phyloP scores from a whole-genome alignment of 2,113 vertebrate genomes.

The Ictalurus furcatus region DNA sequence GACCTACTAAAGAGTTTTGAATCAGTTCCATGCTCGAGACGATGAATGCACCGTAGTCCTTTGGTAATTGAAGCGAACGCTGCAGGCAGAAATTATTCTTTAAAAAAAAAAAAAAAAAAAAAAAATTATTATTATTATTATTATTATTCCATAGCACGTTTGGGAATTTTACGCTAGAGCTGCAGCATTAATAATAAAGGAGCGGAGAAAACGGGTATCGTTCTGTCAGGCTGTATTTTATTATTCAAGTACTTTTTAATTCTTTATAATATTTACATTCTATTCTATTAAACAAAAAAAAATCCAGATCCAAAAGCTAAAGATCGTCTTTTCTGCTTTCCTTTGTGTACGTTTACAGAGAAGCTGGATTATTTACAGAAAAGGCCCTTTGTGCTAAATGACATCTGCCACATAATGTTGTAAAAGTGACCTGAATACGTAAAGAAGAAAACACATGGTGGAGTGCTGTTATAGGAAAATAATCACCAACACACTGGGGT shows the following conservation, averaged over 20 bases:
- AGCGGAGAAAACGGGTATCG: background rate
- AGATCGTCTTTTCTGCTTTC: background rate
- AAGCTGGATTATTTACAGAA: too few species aligned
- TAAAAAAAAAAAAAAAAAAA: too few species aligned
- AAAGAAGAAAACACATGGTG: background rate
- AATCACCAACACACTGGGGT: background rate
- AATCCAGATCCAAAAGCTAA: background rate
- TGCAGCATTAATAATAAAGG: background rate
- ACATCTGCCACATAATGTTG: background rate
- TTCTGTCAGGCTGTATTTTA: background rate
- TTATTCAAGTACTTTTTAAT: background rate
- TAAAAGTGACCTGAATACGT: background rate
- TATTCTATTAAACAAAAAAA: too few species aligned
- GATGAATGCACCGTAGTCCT: background rate
- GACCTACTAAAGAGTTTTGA: slow-evolving; percentile 62
- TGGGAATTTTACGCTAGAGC: background rate
- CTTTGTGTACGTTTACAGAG: background rate
- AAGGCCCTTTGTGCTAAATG: background rate
- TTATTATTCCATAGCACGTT: background rate
- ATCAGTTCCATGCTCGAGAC: slow-evolving; percentile 22
- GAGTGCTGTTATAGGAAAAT: background rate
- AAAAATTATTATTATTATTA: background rate
- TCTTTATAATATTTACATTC: background rate
- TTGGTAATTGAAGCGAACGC: background rate
- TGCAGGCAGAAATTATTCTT: background rate